A percentile compares a stretch with the other conserved stretches of the same genome.
Conservation (phyloP, 1,140 invertebrate genomes). For the Zaprionus tsacasi region DNA sequence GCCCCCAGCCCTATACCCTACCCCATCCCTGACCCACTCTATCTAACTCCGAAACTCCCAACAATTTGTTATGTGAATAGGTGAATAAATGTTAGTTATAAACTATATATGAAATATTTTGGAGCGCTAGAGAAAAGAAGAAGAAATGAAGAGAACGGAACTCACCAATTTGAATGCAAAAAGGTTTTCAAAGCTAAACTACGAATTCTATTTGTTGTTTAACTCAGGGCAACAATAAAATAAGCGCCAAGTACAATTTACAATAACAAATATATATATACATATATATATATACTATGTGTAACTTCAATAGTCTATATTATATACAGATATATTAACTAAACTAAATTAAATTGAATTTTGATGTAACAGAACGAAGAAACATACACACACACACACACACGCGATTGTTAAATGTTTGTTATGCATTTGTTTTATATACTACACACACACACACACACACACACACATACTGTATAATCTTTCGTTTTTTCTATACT, state of each 20-base stretch:
- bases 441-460: conserved; percentile 1
- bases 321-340: conserved; percentile 26
- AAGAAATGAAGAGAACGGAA: background rate
- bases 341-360: conserved; percentile 44
- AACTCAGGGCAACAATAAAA: conserved; percentile 38
- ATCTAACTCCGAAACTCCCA: background rate
- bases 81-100: conserved; percentile 39
- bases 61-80: conserved; percentile 38
- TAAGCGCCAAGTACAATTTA: conserved; percentile 73
- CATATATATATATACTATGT: conserved; percentile 21
- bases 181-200: conserved; percentile 18
- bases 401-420: conserved; percentile 69
- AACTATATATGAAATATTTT: conserved; percentile 20
- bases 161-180: conserved; percentile 14
- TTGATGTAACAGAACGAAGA: conserved; percentile 35
- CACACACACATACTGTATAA: background rate
- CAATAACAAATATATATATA: conserved; percentile 41
- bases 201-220: conserved; percentile 30
- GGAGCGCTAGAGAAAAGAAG: conserved; percentile 7
- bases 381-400: conserved; percentile 12
- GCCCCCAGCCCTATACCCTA: background rate
- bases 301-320: conserved; percentile 32
- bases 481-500: conserved; percentile 17
- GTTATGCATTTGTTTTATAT: conserved; percentile 77
- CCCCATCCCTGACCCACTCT: background rate